A percentile compares a stretch with the other conserved stretches of the same genome.
Evolutionary conservation across 1,140 invertebrate genomes (phyloP).

Genomic region (Arctopsyche grandis): DNA sequence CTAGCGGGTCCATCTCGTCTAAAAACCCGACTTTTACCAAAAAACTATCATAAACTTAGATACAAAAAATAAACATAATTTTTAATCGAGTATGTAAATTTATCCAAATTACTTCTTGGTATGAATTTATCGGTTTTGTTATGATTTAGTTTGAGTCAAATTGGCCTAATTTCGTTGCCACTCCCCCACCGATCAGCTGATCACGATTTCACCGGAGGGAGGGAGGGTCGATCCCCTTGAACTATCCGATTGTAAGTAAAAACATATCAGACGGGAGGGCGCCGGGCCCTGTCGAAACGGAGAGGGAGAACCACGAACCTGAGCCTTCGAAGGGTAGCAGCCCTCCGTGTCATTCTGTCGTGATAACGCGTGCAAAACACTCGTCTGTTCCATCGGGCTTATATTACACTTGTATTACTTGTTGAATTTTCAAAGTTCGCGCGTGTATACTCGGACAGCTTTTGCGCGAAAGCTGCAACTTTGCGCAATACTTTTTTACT

Average conservation of each 20-base stretch:
- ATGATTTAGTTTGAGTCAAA: neutral
- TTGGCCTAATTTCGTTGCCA: constrained; percentile 20
- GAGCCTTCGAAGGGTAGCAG: constrained; percentile 22
- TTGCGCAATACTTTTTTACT: too few species aligned
- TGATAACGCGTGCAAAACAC: constrained; percentile 40
- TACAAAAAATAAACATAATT: too few species aligned
- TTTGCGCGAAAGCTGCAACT: too few species aligned
- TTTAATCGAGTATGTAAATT: too few species aligned
- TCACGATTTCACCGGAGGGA: neutral
- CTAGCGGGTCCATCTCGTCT: too few species aligned
- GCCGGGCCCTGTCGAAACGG: neutral
- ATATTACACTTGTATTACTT: neutral
- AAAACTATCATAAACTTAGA: too few species aligned
- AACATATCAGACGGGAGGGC: constrained; percentile 36
- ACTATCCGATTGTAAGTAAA: constrained; percentile 44
- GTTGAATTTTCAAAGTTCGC: neutral
- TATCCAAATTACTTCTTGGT: too few species aligned
- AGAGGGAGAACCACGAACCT: constrained; percentile 4
- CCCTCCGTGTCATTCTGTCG: constrained; percentile 36
- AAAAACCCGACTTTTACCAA: too few species aligned
- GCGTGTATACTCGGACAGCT: too few species aligned
- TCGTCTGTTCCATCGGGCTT: neutral
- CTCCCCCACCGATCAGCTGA: constrained; percentile 20
- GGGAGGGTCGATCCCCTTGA: constrained; percentile 31
- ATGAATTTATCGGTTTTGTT: too few species aligned